Evolutionary conservation across 1,140 invertebrate genomes (phyloP).

Genomic region (Belonocnema kinseyi): DNA sequence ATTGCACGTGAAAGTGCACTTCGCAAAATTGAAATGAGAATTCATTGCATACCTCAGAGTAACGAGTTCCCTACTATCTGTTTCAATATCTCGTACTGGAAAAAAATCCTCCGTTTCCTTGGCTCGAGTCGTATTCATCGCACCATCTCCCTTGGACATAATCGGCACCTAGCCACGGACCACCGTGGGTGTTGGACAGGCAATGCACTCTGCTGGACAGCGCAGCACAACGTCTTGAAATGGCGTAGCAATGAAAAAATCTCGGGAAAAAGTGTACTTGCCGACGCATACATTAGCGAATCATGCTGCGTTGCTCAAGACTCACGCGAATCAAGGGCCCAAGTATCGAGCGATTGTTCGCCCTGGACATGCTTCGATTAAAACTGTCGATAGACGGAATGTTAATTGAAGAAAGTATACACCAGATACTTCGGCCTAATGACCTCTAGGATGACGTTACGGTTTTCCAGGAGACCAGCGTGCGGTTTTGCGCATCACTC

Average conservation of each 20-base stretch:
- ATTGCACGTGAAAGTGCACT: conserved; percentile 16
- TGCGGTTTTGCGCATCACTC: conserved; percentile 39
- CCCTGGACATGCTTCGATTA: conserved; percentile 53
- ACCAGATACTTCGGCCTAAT: conserved; percentile 61
- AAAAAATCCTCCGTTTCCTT: conserved; percentile 15
- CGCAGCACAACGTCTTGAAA: conserved; percentile 35
- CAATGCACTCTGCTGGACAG: conserved; percentile 38
- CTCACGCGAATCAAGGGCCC: neutral
- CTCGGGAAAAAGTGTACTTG: conserved; percentile 35
- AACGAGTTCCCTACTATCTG: conserved; percentile 4
- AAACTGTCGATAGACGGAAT: conserved; percentile 60
- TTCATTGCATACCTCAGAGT: neutral
- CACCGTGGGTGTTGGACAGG: conserved; percentile 44
- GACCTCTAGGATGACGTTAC: conserved; percentile 55
- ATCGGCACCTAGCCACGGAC: conserved; percentile 39
- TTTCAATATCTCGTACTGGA: conserved; percentile 48
- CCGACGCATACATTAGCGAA: conserved; percentile 50
- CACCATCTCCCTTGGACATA: neutral
- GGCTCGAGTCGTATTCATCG: neutral
- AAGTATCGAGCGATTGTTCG: conserved; percentile 61
- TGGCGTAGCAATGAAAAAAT: conserved; percentile 40
- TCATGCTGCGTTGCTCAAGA: conserved; percentile 64
- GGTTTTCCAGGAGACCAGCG: conserved; percentile 47
- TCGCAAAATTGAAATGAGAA: conserved; percentile 29
- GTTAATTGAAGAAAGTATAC: conserved; percentile 67